A percentile compares a stretch with the other conserved stretches of the same genome.
phyloP scores from a whole-genome alignment of 2,797 vertebrate genomes.

The Premnoplex brunnescens region DNA sequence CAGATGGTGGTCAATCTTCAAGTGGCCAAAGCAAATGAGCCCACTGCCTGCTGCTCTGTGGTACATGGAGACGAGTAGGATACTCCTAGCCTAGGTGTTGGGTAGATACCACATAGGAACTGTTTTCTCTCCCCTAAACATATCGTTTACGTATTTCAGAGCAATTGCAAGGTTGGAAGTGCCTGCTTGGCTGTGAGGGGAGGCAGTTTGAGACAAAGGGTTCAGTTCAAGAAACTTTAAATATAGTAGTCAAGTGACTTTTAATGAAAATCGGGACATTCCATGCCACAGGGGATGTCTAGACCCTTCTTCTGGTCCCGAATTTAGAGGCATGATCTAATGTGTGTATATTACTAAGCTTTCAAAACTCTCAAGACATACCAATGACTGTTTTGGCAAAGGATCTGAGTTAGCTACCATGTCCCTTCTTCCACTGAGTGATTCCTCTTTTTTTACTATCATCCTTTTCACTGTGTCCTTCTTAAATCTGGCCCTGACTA shows the following conservation, averaged over 20 bases:
- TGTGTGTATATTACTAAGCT: background rate
- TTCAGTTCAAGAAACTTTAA: background rate
- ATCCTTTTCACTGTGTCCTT: background rate
- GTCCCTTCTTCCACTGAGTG: background rate
- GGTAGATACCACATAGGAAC: background rate
- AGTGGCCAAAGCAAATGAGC: background rate
- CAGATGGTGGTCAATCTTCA: fast-evolving
- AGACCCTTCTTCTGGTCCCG: background rate
- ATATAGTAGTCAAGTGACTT: background rate
- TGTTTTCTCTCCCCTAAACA: background rate
- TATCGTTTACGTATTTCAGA: fast-evolving
- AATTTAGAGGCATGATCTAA: background rate
- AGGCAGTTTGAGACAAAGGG: background rate
- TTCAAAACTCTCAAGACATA: background rate
- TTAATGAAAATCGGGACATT: background rate
- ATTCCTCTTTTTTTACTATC: background rate
- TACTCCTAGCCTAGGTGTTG: background rate
- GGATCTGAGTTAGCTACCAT: fast-evolving
- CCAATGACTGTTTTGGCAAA: background rate
- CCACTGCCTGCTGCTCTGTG: background rate
- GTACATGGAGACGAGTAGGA: background rate
- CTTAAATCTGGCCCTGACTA: background rate
- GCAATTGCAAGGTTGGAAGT: background rate
- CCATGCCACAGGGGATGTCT: background rate
- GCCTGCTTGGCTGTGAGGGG: background rate